Evolutionary conservation across 2,888 invertebrate genomes (phyloP).

Genomic region (Ophioninae sp.): DNA sequence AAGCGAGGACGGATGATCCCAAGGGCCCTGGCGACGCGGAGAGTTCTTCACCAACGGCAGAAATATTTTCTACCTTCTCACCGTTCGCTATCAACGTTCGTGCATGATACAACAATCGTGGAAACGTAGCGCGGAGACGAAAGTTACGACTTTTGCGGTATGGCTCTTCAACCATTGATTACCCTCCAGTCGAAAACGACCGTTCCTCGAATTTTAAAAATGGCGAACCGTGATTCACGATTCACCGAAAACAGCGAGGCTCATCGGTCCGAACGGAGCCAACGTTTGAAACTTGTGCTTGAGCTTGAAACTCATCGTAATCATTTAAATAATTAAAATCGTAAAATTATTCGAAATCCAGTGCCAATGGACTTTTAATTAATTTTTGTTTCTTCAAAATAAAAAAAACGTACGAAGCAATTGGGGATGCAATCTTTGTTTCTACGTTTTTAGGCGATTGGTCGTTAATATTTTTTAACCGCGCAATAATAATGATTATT

Average conservation of each 20-base stretch:
- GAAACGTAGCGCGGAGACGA: slow-evolving; percentile 6
- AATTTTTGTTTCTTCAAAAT: too few species aligned
- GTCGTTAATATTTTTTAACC: too few species aligned
- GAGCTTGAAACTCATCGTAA: too few species aligned
- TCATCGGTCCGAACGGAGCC: not conserved
- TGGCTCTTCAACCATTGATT: not conserved
- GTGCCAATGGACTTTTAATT: too few species aligned
- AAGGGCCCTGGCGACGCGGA: not conserved
- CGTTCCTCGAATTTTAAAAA: not conserved
- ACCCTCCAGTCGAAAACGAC: not conserved
- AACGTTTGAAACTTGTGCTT: too few species aligned
- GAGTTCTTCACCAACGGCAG: too few species aligned
- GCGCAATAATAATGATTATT: too few species aligned
- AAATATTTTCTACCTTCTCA: not conserved
- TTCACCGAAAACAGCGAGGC: not conserved
- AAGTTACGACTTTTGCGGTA: slow-evolving; percentile 6
- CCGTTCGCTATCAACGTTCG: not conserved
- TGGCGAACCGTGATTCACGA: not conserved
- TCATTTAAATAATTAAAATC: too few species aligned
- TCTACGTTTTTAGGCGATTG: too few species aligned
- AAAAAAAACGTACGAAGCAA: too few species aligned
- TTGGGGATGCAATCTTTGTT: too few species aligned
- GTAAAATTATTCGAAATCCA: too few species aligned
- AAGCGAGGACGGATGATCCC: slow-evolving; percentile 5
- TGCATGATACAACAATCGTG: not conserved